These are phyloP conservation scores for Leiothrix lutea DNA, from an alignment of 2,113 vertebrate genomes.

Conservation along the genomic window DNA sequence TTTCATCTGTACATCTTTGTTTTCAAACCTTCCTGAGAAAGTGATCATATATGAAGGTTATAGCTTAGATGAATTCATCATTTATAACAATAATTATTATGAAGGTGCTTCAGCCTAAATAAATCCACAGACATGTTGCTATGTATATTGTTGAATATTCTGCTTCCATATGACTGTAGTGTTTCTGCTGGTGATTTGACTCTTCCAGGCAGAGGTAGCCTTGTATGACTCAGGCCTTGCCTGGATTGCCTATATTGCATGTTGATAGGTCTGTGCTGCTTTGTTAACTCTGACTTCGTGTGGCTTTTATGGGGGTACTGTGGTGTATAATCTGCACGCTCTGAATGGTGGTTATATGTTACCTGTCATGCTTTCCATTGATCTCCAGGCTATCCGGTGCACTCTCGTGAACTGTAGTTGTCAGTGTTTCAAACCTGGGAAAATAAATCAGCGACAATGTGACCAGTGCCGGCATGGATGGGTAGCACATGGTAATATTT, in stretches of 20 bases:
- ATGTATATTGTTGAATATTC: background rate
- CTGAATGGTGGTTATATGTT: background rate
- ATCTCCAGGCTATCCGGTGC: conserved; percentile 89
- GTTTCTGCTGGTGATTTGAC: background rate
- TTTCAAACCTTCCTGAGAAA: background rate
- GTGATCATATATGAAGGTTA: background rate
- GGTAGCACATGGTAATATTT: conserved; percentile 92
- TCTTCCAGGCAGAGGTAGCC: background rate
- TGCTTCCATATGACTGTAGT: background rate
- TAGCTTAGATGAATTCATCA: background rate
- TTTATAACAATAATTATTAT: background rate
- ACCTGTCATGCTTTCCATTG: background rate
- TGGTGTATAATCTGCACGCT: background rate
- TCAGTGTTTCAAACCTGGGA: conserved; percentile 92
- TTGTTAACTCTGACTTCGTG: background rate
- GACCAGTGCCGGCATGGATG: conserved; percentile 97
- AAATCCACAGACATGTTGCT: background rate
- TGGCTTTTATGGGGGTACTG: background rate
- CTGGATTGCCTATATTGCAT: background rate
- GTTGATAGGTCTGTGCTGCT: background rate
- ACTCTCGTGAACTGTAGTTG: conserved; percentile 93
- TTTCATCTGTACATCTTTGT: background rate
- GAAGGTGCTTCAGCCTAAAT: background rate
- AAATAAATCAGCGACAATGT: conserved; percentile 92
- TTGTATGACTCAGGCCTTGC: background rate